Percentiles rank a stretch among this genome's conserved stretches.
Conservation (phyloP, 23 tunicate species). For the Ascidia mentula region DNA sequence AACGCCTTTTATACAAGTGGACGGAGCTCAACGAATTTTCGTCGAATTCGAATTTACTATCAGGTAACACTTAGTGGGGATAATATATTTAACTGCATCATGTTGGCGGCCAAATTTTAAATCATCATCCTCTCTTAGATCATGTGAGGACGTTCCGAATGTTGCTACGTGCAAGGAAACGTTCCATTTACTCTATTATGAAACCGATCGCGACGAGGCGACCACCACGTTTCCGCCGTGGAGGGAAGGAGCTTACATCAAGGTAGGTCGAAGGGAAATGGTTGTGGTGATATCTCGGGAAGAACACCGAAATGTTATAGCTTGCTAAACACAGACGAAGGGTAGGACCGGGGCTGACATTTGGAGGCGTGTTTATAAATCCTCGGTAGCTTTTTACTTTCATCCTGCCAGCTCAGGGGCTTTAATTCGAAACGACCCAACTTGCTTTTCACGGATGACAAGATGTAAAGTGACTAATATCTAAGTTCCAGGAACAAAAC, state of each 20-base stretch:
- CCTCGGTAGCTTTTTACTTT: too few relatives aligned
- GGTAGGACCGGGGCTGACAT: background rate
- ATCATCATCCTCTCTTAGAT: slow-evolving; percentile 36
- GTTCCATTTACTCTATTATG: slow-evolving; percentile 85
- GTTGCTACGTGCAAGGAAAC: slow-evolving; percentile 99
- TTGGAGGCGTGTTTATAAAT: background rate
- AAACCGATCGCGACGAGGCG: slow-evolving; percentile 88
- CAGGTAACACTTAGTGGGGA: too few relatives aligned
- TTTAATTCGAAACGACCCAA: too few relatives aligned
- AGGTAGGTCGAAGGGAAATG: slow-evolving; percentile 33
- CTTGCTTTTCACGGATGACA: too few relatives aligned
- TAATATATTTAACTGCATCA: too few relatives aligned
- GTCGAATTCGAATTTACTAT: slow-evolving; percentile 97
- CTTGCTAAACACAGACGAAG: background rate
- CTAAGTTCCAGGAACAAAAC: too few relatives aligned
- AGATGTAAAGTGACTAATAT: too few relatives aligned
- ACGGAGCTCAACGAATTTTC: slow-evolving; percentile 77
- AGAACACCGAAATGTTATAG: background rate
- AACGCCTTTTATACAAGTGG: slow-evolving; percentile 77
- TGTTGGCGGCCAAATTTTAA: too few relatives aligned
- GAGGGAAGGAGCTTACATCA: slow-evolving; percentile 72
- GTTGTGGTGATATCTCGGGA: background rate
- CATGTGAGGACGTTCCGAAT: slow-evolving; percentile 81
- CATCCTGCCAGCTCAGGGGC: too few relatives aligned
- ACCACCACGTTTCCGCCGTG: slow-evolving; percentile 92